Evolutionary conservation across 2,888 invertebrate genomes (phyloP).

Genomic region (Aleiodes testaceus): DNA sequence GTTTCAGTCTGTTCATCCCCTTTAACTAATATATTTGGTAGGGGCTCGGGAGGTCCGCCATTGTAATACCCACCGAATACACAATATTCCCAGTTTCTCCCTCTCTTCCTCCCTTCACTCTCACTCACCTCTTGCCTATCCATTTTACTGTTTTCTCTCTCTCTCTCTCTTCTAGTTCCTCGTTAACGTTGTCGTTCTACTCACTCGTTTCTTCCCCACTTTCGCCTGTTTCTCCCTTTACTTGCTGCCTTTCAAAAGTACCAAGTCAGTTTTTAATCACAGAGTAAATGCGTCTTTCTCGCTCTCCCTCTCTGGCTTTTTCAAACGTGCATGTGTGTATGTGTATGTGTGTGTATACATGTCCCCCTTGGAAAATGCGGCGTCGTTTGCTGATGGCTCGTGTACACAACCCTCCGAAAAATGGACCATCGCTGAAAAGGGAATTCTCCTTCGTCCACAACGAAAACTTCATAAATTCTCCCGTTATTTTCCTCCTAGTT

Average conservation of each 20-base stretch:
- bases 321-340: not conserved
- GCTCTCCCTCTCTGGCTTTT: not conserved
- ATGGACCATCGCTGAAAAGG: slow-evolving; percentile 50
- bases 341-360: not conserved
- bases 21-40: slow-evolving; percentile 64
- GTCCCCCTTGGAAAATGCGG: not conserved
- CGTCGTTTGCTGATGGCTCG: slow-evolving; percentile 40
- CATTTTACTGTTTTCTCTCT: slow-evolving; percentile 13
- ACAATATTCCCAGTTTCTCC: slow-evolving; percentile 57
- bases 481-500: slow-evolving; percentile 37
- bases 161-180: slow-evolving; percentile 41
- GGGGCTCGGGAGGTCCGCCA: slow-evolving; percentile 56
- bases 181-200: slow-evolving; percentile 39
- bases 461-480: slow-evolving; percentile 41
- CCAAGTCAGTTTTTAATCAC: slow-evolving; percentile 63
- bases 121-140: slow-evolving; percentile 33
- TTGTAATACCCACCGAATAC: slow-evolving; percentile 62
- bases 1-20: slow-evolving; percentile 59
- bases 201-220: slow-evolving; percentile 14
- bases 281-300: slow-evolving; percentile 55
- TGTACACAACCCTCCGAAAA: slow-evolving; percentile 49
- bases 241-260: slow-evolving; percentile 48
- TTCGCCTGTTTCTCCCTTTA: slow-evolving; percentile 25
- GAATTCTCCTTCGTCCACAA: slow-evolving; percentile 47
- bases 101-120: slow-evolving; percentile 36